A percentile compares a stretch with the other conserved stretches of the same genome.
These are phyloP conservation scores for Linnaemya vulpina DNA, from an alignment of 2,888 invertebrate genomes.

Conservation along the genomic window DNA sequence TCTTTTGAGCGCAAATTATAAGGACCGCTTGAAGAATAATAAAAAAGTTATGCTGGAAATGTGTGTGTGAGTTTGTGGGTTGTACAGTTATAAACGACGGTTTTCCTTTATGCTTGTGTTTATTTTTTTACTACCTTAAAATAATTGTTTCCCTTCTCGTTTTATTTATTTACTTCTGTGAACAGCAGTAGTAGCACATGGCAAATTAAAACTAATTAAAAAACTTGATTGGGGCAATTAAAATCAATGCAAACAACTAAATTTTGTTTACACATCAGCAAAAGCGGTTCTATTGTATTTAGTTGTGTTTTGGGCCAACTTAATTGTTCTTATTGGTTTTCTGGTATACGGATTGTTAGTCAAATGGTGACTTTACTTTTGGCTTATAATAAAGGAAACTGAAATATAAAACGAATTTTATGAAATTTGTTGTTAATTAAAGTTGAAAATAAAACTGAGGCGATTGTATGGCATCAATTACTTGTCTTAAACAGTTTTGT, in stretches of 20 bases:
- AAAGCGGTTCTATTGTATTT: neutral
- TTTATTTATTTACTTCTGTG: neutral
- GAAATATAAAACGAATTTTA: neutral
- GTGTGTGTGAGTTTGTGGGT: no score
- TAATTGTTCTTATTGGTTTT: conserved; percentile 8
- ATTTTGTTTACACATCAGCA: neutral
- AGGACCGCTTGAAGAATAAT: no score
- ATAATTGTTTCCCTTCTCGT: no score
- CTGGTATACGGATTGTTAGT: neutral
- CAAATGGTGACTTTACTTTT: neutral
- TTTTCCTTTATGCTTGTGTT: neutral
- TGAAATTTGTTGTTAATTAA: neutral
- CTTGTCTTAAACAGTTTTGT: no score
- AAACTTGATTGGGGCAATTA: conserved; percentile 62
- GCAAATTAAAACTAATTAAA: conserved; percentile 56
- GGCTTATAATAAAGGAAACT: conserved; percentile 13
- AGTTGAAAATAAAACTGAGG: neutral
- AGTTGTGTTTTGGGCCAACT: neutral
- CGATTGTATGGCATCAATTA: no score
- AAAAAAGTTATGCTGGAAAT: no score
- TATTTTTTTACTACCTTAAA: neutral
- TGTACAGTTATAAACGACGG: no score
- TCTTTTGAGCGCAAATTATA: no score
- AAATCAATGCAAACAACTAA: conserved; percentile 45
- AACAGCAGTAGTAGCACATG: no score